Percentiles rank a stretch among this genome's conserved stretches.
These are phyloP conservation scores for Ellobium chinense DNA, from an alignment of 2,888 invertebrate genomes.

Conservation along the genomic window DNA sequence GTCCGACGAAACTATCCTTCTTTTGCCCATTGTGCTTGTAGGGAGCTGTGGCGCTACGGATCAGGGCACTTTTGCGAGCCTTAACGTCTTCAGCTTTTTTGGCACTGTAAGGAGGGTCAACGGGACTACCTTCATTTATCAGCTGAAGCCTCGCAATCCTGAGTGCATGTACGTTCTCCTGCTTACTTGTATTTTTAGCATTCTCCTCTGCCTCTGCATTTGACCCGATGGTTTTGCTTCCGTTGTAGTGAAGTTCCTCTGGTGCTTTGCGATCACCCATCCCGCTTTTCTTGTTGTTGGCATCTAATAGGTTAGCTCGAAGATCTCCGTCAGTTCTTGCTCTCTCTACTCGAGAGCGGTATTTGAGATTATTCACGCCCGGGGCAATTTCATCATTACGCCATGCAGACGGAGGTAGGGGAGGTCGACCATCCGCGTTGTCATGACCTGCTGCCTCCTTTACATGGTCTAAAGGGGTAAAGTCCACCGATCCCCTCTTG, in stretches of 20 bases:
- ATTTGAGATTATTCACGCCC: not conserved
- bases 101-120: conserved; percentile 29
- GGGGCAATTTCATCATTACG: not conserved
- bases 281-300: not conserved
- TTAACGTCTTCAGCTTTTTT: not conserved
- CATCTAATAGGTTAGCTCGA: not conserved
- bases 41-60: conserved; percentile 32
- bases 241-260: not conserved
- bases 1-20: not conserved
- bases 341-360: conserved; percentile 20
- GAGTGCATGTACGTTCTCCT: not conserved
- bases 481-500: not conserved
- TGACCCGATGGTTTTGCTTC: conserved; percentile 8
- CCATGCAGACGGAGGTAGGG: not conserved
- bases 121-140: conserved; percentile 31
- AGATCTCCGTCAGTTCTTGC: conserved; percentile 26
- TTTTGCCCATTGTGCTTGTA: not conserved
- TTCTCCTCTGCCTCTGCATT: not conserved
- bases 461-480: not conserved
- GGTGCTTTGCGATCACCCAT: not conserved
- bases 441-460: not conserved
- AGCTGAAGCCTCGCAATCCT: conserved; percentile 2
- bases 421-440: not conserved
- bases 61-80: not conserved
- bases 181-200: not conserved